Conservation (phyloP, 2,113 vertebrate species). For the Lagenorhynchus albirostris region DNA sequence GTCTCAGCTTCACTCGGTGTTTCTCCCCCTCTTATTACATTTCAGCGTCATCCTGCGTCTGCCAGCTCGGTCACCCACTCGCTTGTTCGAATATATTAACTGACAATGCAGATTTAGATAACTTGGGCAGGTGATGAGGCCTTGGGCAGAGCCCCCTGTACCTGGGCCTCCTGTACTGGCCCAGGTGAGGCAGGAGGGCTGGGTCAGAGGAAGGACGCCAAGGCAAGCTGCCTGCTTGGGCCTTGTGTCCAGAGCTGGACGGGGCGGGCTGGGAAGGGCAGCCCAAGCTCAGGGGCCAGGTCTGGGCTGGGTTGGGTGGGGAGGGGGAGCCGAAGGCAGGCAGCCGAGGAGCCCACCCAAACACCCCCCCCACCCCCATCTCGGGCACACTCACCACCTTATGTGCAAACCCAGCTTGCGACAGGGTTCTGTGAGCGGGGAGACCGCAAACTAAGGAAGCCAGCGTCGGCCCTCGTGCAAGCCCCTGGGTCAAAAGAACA, state of each 20-base stretch:
- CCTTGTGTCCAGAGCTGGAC: accelerated
- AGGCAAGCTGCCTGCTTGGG: not conserved
- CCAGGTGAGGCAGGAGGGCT: not conserved
- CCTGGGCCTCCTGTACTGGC: not conserved
- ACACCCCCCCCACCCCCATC: too few relatives aligned
- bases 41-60: not conserved
- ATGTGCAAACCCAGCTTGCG: accelerated
- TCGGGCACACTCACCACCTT: accelerated
- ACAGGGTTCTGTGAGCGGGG: not conserved
- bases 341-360: not conserved
- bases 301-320: not conserved
- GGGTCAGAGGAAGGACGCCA: accelerated
- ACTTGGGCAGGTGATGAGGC: not conserved
- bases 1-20: constrained; percentile 62
- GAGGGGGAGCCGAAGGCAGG: not conserved
- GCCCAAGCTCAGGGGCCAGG: not conserved
- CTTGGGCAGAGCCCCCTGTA: not conserved
- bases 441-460: not conserved
- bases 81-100: constrained; percentile 27
- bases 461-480: not conserved
- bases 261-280: accelerated
- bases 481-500: not conserved
- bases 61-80: constrained; percentile 47
- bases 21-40: constrained; percentile 15
- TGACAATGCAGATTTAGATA: constrained; percentile 22